phyloP scores from a whole-genome alignment of 2,797 vertebrate species.

The Clarias fuscus region DNA sequence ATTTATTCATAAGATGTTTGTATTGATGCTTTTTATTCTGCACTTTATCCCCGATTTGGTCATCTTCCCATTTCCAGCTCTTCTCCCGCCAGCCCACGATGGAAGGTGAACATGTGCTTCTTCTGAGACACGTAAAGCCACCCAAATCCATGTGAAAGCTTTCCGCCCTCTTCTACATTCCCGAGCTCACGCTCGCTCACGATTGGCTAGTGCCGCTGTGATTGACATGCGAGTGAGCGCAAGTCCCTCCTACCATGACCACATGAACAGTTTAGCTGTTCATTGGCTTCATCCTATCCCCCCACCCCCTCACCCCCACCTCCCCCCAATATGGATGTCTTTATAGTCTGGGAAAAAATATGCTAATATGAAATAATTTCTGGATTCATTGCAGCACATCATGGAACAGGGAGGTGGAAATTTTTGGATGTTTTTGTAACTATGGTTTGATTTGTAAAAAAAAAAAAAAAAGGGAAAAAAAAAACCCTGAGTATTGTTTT shows the following conservation, averaged over 20 bases:
- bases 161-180: background rate
- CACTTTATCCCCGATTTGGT: background rate
- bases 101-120: background rate
- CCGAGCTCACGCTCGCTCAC: too few relatives aligned
- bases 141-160: background rate
- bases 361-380: background rate
- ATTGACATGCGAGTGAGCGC: background rate
- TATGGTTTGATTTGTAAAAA: background rate
- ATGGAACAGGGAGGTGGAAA: background rate
- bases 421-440: background rate
- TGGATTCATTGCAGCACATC: background rate
- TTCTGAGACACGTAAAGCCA: background rate
- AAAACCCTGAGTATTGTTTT: slow-evolving; percentile 9
- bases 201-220: background rate
- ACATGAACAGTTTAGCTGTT: background rate
- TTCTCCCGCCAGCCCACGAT: background rate
- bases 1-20: background rate
- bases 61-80: background rate
- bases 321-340: too few relatives aligned
- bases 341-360: slow-evolving; percentile 18
- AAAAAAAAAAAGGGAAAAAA: too few relatives aligned
- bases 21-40: background rate
- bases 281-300: background rate
- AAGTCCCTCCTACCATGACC: background rate
- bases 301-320: too few relatives aligned